Percentiles rank a stretch among this genome's conserved stretches.
These are phyloP conservation scores for Galeopterus variegatus DNA, from an alignment of 2,113 vertebrate species.

Conservation along the genomic window DNA sequence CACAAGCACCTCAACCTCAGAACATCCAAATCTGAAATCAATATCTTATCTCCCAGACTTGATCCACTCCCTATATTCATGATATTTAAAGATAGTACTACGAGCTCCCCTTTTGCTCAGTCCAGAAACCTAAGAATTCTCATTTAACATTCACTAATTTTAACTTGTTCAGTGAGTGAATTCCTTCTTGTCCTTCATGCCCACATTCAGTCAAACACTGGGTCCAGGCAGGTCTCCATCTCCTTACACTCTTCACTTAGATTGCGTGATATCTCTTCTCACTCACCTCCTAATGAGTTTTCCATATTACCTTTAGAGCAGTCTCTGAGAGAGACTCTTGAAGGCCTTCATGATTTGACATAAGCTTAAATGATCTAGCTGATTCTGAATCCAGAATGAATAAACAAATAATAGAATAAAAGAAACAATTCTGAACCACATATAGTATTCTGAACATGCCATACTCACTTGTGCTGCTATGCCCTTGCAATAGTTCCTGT, in stretches of 20 bases:
- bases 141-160: no score
- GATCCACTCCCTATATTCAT: no score
- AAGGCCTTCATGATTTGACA: neutral
- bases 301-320: neutral
- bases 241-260: neutral
- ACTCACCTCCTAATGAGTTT: neutral
- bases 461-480: neutral
- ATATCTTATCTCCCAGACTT: no score
- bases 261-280: neutral
- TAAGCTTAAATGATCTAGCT: neutral
- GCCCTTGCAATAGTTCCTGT: neutral
- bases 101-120: no score
- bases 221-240: neutral
- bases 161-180: no score
- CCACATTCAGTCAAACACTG: neutral
- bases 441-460: neutral
- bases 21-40: no score
- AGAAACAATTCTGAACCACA: neutral
- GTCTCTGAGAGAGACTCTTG: neutral
- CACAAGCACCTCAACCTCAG: no score
- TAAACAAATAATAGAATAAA: neutral
- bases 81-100: no score
- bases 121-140: no score
- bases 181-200: neutral
- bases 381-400: slow-evolving; percentile 23